Conservation (phyloP, 2,113 vertebrate species). For the Gavialis gangeticus region DNA sequence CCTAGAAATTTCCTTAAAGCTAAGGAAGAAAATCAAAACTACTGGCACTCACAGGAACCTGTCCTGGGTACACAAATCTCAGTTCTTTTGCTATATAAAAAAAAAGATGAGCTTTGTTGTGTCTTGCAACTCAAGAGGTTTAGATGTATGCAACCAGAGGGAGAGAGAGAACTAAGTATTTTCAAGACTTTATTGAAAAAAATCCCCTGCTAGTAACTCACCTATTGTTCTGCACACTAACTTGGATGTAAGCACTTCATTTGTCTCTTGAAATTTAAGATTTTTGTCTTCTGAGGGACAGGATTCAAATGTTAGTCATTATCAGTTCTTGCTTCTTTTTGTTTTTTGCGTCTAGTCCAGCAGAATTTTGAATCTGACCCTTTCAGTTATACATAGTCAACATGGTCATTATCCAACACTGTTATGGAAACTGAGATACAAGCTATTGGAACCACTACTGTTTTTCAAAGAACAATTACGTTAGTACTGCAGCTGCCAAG, state of each 20-base stretch:
- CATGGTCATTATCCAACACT: rapidly evolving
- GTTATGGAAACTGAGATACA: not conserved
- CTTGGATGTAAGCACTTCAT: not conserved
- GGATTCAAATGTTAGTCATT: not conserved
- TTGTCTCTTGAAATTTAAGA: not conserved
- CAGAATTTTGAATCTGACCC: not conserved
- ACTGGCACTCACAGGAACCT: not conserved
- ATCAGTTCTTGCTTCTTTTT: not conserved
- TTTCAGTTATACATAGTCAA: not conserved
- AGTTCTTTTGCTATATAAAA: not conserved
- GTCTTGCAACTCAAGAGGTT: not conserved
- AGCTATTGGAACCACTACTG: not conserved
- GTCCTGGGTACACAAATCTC: not conserved
- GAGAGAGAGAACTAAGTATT: not conserved
- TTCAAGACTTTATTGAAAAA: not conserved
- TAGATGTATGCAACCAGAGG: not conserved
- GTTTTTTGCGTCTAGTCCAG: not conserved
- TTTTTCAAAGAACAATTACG: not conserved
- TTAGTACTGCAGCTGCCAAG: not conserved
- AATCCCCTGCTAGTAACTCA: not conserved
- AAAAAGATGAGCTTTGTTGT: not conserved
- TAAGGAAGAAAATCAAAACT: not conserved
- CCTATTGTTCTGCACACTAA: not conserved
- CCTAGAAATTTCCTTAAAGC: not conserved
- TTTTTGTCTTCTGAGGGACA: not conserved